Conservation (phyloP, 2,888 invertebrate genomes). For the Lacanobia oleracea region DNA sequence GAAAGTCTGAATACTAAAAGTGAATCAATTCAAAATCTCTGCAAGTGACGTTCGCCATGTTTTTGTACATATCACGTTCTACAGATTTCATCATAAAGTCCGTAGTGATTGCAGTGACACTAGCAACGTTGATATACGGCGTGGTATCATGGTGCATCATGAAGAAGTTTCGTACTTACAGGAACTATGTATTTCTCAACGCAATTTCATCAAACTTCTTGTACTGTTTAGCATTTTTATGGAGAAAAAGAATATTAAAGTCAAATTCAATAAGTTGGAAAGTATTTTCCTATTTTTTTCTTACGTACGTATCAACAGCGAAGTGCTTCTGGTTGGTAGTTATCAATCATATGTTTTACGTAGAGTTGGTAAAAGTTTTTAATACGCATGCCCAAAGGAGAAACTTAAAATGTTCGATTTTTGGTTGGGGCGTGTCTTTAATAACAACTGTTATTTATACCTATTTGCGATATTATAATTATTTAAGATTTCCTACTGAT, state of each 20-base stretch:
- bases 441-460: neutral
- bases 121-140: slow-evolving; percentile 1
- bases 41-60: neutral
- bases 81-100: neutral
- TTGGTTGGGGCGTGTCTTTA: slow-evolving; percentile 20
- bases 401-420: slow-evolving; percentile 1
- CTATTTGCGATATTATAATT: too few relatives aligned
- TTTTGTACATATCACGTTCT: neutral
- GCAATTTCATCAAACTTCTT: slow-evolving; percentile 7
- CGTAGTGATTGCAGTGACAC: neutral
- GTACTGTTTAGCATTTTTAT: neutral
- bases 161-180: slow-evolving; percentile 3
- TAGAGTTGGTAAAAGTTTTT: slow-evolving; percentile 15
- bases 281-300: neutral
- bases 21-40: neutral
- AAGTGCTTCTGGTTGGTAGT: slow-evolving; percentile 14
- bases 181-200: slow-evolving; percentile 23
- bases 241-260: too few relatives aligned
- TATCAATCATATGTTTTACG: slow-evolving; percentile 6
- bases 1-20: neutral
- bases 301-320: neutral
- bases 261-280: too few relatives aligned
- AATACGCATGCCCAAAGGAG: neutral
- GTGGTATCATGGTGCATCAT: slow-evolving; percentile 13
- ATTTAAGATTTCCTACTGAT: neutral